Evolutionary conservation across 1,140 invertebrate genomes (phyloP), one percentile per base, ranked within the genome.

Genomic region (Euschistus heros): DNA sequence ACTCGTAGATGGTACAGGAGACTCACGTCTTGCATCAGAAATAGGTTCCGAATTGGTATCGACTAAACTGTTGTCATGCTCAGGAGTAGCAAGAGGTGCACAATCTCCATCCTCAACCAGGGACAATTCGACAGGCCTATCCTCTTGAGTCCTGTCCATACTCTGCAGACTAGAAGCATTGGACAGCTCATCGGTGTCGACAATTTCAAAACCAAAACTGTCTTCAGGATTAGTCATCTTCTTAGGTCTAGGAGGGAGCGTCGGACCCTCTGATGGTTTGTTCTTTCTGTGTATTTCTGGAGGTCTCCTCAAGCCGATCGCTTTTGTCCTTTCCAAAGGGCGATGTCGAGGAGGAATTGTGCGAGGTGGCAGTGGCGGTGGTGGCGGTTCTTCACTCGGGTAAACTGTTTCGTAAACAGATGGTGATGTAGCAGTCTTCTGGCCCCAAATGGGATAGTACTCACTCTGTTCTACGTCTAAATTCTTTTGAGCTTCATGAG

Each of bases 131-230:
- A 44, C 60, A 64, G 66, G 33, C 18, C 44, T 37, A 61, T 66
- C 60, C 26, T 67, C 42, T 55, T 33, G 20, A 8, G 63, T 27
- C 14, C 62, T 54, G 18, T 64, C 62, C 46, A 67, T 26, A 22
- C 66, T 68, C 22, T 67, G 68, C 18, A 69, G 64, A 67, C 64
- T 68, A 46, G 69, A 64, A 64, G 62, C 57, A 55, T 30, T 64
- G 54, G 63, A 69, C 24, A 79, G 70, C 73, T 86, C 87, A 72
- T 88, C 86, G 22, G 85, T 86, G 71, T 88, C 87, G 62, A 88
- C 86, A 50, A 89, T 81, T 74, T 89, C 86, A 74, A 89, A 88
- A 66, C 81, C 82, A 73, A 89, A 89, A 63, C 82, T 82, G 73
- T 87, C 87, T 76, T 89, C 86, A 3, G 81, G 81, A 67, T 77